Evolutionary conservation across 2,888 invertebrate genomes (phyloP).

Genomic region (Deladenus siricidicola): DNA sequence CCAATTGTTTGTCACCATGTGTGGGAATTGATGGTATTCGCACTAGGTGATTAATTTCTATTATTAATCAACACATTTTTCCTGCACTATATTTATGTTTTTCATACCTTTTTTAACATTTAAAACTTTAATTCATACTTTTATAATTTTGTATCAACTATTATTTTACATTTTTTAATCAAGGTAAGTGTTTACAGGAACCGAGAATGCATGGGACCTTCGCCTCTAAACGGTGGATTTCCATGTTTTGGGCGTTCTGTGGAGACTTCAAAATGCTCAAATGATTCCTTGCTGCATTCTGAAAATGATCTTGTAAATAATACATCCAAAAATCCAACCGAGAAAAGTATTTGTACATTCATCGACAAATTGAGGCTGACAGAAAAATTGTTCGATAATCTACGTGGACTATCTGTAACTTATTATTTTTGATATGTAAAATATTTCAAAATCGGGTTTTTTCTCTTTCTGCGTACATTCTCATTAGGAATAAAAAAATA

Average conservation of each 20-base stretch:
- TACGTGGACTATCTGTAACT: too few relatives aligned
- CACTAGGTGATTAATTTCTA: conserved; percentile 24
- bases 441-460: too few relatives aligned
- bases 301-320: too few relatives aligned
- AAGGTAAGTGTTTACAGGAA: conserved; percentile 35
- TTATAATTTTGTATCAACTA: too few relatives aligned
- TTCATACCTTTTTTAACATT: background rate
- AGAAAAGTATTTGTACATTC: too few relatives aligned
- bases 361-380: too few relatives aligned
- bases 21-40: conserved; percentile 23
- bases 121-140: background rate
- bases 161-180: too few relatives aligned
- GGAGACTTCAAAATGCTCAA: conserved; percentile 16
- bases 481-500: too few relatives aligned
- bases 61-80: background rate
- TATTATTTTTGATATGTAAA: too few relatives aligned
- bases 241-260: conserved; percentile 46
- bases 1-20: conserved; percentile 21
- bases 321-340: too few relatives aligned
- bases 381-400: too few relatives aligned
- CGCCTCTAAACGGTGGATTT: conserved; percentile 31
- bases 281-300: background rate
- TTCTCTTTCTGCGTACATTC: too few relatives aligned
- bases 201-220: conserved; percentile 30
- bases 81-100: background rate